Evolutionary conservation across 2,888 invertebrate species (phyloP).

Genomic region (Fabriciana adippe): DNA sequence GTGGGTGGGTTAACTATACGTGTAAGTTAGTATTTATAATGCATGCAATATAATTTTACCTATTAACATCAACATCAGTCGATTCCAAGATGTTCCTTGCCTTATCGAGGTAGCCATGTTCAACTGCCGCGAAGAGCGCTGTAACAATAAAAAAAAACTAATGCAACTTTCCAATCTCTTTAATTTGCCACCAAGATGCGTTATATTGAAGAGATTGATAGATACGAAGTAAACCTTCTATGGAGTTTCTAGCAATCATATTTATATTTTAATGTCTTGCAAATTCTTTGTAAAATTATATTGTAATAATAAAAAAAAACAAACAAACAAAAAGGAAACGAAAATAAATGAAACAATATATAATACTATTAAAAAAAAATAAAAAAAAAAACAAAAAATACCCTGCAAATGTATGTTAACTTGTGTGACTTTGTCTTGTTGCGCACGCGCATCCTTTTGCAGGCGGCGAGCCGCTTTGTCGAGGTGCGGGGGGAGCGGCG

Average conservation of each 20-base stretch:
- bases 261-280: not conserved
- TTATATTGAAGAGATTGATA: not conserved
- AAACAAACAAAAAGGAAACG: conserved; percentile 36
- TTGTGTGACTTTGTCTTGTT: conserved; percentile 88
- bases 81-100: conserved; percentile 95
- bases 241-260: not conserved
- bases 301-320: conserved; percentile 6
- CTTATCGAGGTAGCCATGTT: conserved; percentile 96
- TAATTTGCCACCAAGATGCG: conserved; percentile 2
- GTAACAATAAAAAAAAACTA: conserved; percentile 63
- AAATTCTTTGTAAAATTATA: conserved; percentile 1
- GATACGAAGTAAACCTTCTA: not conserved
- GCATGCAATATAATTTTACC: conserved; percentile 77
- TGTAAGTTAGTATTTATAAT: not conserved
- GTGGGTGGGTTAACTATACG: too few relatives aligned
- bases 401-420: conserved; percentile 93
- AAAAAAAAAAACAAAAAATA: conserved; percentile 77
- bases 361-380: conserved; percentile 39
- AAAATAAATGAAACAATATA: conserved; percentile 30
- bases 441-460: conserved; percentile 86
- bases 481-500: conserved; percentile 76
- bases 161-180: conserved; percentile 26
- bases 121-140: conserved; percentile 97
- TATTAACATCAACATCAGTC: conserved; percentile 96
- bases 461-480: conserved; percentile 83